Percentiles rank a stretch among this genome's conserved stretches.
phyloP scores from a whole-genome alignment of 2,797 vertebrate genomes.

The Pangasius djambal region DNA sequence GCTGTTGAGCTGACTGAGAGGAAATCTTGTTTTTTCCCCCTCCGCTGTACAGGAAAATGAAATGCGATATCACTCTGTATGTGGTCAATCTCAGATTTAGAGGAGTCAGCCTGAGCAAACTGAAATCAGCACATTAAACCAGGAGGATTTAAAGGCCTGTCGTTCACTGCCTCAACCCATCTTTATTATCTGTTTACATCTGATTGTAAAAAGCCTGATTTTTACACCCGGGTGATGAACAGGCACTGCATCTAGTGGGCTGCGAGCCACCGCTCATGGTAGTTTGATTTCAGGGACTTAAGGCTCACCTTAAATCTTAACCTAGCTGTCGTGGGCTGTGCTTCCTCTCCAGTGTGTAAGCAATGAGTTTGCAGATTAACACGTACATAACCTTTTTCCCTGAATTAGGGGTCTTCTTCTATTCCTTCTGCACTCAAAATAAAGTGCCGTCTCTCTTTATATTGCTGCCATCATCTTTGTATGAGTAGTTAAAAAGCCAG shows the following conservation, averaged over 20 bases:
- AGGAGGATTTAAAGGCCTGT: constrained; percentile 47
- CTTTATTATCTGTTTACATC: constrained; percentile 67
- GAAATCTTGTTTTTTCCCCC: neutral
- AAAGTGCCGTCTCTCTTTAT: constrained; percentile 1
- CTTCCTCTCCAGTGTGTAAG: neutral
- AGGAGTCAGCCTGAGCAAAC: constrained; percentile 67
- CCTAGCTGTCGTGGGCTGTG: neutral
- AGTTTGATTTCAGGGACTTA: constrained; percentile 16
- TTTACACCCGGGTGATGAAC: constrained; percentile 52
- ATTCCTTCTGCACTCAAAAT: neutral
- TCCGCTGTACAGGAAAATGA: constrained; percentile 3
- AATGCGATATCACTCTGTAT: constrained; percentile 51
- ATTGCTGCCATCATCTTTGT: neutral
- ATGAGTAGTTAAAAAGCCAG: constrained; percentile 17
- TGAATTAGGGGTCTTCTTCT: constrained; percentile 43
- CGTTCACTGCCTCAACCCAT: constrained; percentile 13
- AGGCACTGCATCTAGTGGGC: neutral
- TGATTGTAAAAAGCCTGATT: constrained; percentile 62
- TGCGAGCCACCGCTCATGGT: neutral
- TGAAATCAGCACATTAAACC: constrained; percentile 60
- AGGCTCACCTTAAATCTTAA: constrained; percentile 17
- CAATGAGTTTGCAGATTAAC: neutral
- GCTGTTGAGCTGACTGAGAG: constrained; percentile 10
- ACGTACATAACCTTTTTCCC: neutral
- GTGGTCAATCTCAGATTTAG: constrained; percentile 73